phyloP scores from a whole-genome alignment of 2,797 vertebrate genomes.

The Platalea minor region DNA sequence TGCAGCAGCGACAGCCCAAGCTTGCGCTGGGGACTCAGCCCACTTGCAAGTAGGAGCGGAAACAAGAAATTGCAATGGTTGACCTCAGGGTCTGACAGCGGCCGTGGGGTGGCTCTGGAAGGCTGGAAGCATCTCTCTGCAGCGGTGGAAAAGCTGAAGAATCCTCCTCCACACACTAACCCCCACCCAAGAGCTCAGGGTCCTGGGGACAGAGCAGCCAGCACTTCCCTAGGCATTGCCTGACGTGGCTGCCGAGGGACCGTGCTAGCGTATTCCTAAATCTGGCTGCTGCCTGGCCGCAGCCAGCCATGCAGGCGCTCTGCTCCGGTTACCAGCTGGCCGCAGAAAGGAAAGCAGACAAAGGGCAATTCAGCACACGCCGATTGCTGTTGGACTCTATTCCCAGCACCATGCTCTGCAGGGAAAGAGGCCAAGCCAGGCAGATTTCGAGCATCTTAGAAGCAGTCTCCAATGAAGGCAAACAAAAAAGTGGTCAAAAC shows the following conservation, averaged over 20 bases:
- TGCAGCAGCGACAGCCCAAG: background rate
- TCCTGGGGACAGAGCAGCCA: background rate
- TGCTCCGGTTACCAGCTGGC: conserved; percentile 11
- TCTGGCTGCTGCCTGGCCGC: background rate
- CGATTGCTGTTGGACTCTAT: background rate
- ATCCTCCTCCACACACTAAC: background rate
- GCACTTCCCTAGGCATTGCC: background rate
- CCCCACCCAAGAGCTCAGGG: background rate
- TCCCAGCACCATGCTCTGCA: background rate
- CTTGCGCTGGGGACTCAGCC: background rate
- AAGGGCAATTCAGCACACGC: conserved; percentile 38
- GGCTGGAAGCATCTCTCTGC: background rate
- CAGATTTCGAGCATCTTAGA: background rate
- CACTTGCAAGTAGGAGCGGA: accelerated
- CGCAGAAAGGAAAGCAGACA: background rate
- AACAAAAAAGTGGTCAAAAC: background rate
- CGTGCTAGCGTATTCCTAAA: background rate
- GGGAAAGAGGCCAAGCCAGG: background rate
- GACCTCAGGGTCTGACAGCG: accelerated
- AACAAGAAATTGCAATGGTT: background rate
- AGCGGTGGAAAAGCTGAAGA: background rate
- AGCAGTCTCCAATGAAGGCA: accelerated
- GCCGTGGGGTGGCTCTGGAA: background rate
- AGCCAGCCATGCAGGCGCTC: background rate
- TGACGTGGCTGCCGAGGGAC: background rate